Percentiles rank a stretch among this genome's conserved stretches.
phyloP scores from a whole-genome alignment of 2,113 vertebrate genomes.

The Oryzias javanicus region DNA sequence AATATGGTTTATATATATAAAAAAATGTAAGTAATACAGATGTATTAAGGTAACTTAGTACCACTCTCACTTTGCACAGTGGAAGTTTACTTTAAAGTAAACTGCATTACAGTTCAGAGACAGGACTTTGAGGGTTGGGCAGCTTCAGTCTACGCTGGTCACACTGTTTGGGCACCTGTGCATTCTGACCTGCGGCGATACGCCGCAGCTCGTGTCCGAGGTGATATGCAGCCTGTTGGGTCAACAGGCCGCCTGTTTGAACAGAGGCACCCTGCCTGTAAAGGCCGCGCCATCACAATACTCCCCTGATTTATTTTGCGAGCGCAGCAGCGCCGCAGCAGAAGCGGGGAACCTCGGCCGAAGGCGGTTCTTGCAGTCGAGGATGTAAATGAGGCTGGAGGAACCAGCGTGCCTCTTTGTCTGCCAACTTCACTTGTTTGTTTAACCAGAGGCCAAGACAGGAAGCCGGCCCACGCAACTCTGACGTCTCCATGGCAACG shows the following conservation, averaged over 20 bases:
- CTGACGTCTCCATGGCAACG: constrained; percentile 79
- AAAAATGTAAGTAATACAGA: too few species aligned
- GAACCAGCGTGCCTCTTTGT: constrained; percentile 71
- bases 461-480: constrained; percentile 79
- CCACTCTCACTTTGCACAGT: too few species aligned
- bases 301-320: constrained; percentile 39
- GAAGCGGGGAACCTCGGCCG: constrained; percentile 12
- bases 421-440: constrained; percentile 74
- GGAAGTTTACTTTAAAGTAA: too few species aligned
- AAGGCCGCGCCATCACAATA: constrained; percentile 49
- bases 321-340: background rate
- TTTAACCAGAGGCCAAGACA: constrained; percentile 81
- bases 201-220: constrained; percentile 45
- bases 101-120: background rate
- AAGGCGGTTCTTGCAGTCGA: constrained; percentile 56
- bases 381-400: constrained; percentile 83
- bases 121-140: background rate
- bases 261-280: constrained; percentile 35
- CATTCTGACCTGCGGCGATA: constrained; percentile 41
- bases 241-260: constrained; percentile 60
- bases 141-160: background rate
- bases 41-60: too few species aligned
- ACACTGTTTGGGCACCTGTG: constrained; percentile 13
- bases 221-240: constrained; percentile 50
- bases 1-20: too few species aligned